phyloP scores from a whole-genome alignment of 2,797 vertebrate genomes.

The Malacoraja senta region DNA sequence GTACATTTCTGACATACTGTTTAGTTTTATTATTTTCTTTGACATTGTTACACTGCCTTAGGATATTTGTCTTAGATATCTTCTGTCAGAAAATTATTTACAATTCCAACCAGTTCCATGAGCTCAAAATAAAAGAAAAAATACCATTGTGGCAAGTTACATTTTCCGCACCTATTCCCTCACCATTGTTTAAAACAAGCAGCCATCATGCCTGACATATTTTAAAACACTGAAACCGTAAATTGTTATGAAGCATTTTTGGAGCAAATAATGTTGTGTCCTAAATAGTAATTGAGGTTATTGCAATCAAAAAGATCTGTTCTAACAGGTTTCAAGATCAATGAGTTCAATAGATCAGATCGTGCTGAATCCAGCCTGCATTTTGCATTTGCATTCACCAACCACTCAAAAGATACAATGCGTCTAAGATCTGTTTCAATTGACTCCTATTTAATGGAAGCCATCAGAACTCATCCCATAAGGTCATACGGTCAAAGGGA shows the following conservation, averaged over 20 bases:
- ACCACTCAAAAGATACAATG: too few relatives aligned
- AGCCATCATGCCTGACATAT: neutral
- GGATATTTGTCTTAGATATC: neutral
- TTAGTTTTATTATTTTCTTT: neutral
- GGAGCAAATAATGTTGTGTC: neutral
- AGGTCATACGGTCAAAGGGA: neutral
- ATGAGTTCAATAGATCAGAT: neutral
- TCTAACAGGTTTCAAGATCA: neutral
- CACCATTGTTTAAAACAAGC: neutral
- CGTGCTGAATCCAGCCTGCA: too few relatives aligned
- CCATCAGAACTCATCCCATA: neutral
- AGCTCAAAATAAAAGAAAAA: neutral
- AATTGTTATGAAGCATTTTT: neutral
- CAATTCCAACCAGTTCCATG: neutral
- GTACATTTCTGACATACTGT: neutral
- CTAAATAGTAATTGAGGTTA: neutral
- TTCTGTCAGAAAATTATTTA: neutral
- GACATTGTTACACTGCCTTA: neutral
- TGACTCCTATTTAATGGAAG: neutral
- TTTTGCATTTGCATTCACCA: too few relatives aligned
- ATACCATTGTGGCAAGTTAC: neutral
- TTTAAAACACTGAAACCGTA: neutral
- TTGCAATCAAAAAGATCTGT: neutral
- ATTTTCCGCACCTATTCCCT: neutral
- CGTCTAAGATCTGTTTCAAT: too few relatives aligned